Evolutionary conservation across 2,113 vertebrate species (phyloP), one percentile per base, ranked within the genome.

Genomic region (Serilophus lunatus): DNA sequence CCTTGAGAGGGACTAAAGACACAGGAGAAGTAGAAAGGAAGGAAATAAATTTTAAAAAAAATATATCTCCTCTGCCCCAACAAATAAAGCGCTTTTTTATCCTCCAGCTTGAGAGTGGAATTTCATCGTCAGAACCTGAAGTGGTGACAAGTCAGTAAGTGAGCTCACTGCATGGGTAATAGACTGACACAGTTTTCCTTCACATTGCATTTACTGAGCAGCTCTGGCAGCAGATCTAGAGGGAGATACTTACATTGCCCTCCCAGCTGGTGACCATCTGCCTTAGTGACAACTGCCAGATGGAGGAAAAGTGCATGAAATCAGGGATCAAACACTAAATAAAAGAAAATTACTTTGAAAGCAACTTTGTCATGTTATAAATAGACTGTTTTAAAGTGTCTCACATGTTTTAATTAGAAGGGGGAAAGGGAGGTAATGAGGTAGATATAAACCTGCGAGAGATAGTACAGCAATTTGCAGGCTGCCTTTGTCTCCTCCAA

Each of bases 201-300:
- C 96, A 87, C 76, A 44, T 92, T 40, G 60, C 86, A 86, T 93
- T 97, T 96, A 78, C 77, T 88, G 96, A 96, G 94, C 92, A 94
- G 78, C 93, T 65, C 54, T 82, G 92, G 94, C 93, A 96, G 92
- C 15, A 8, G 70, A 95, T 96, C 90, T 63, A 69, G 91, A 82
- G 96, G 92, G 88, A 95, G 89, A 92, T 60, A 66, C 76, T 86
- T 94, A 94, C 95, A 82, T 96, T 97, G 95, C 94, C 97, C 97
- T 97, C 97, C 97, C 98, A 98, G 98, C 98, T 98, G 98, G 97
- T 97, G 95, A 94, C 98, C 98, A 98, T 98, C 98, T 98, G 98
- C 97, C 97, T 97, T 95, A 97, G 97, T 97, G 97, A 98, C 97
- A 98, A 96, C 94, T 96, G 98, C 97, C 98, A 98, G 98, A 98